Percentiles rank a stretch among this genome's conserved stretches.
Conservation (phyloP, 2,888 invertebrate genomes). For the Lycocerus yunnanus region DNA sequence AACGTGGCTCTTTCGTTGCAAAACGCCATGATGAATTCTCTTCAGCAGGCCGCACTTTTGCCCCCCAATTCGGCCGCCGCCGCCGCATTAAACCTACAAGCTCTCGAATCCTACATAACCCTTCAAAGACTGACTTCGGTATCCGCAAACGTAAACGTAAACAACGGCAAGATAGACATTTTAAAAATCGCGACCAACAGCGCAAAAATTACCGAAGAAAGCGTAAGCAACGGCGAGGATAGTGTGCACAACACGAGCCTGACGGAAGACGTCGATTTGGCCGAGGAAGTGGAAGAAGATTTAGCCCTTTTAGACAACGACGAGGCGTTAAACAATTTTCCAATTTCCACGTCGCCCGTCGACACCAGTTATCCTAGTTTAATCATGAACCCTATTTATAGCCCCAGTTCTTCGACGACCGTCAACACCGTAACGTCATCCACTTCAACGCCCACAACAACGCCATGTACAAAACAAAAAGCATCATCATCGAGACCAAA, state of each 20-base stretch:
- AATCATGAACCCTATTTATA: slow-evolving; percentile 71
- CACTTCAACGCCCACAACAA: slow-evolving; percentile 53
- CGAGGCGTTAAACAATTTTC: slow-evolving; percentile 62
- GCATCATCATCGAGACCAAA: slow-evolving; percentile 78
- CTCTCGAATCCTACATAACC: slow-evolving; percentile 83
- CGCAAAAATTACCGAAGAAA: slow-evolving; percentile 52
- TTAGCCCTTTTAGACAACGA: slow-evolving; percentile 75
- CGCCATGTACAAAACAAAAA: slow-evolving; percentile 47
- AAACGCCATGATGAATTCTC: slow-evolving; percentile 82
- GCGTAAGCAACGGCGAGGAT: slow-evolving; percentile 43
- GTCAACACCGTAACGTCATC: slow-evolving; percentile 3
- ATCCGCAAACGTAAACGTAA: slow-evolving; percentile 57
- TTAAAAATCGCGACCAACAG: slow-evolving; percentile 64
- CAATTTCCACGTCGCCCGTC: slow-evolving; percentile 62
- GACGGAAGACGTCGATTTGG: slow-evolving; percentile 68
- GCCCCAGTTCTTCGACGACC: slow-evolving; percentile 58
- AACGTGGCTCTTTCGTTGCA: slow-evolving; percentile 81
- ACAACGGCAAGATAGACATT: slow-evolving; percentile 64
- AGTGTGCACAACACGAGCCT: slow-evolving; percentile 48
- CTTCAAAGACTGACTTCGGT: slow-evolving; percentile 77
- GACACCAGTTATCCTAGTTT: slow-evolving; percentile 74
- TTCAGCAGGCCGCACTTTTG: slow-evolving; percentile 81
- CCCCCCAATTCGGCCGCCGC: slow-evolving; percentile 85
- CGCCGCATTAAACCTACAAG: slow-evolving; percentile 82
- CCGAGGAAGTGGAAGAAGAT: slow-evolving; percentile 76